Percentiles rank a stretch among this genome's conserved stretches.
These are phyloP conservation scores for Eulemur rubriventer DNA, from an alignment of 2,797 vertebrate genomes.

Conservation along the genomic window DNA sequence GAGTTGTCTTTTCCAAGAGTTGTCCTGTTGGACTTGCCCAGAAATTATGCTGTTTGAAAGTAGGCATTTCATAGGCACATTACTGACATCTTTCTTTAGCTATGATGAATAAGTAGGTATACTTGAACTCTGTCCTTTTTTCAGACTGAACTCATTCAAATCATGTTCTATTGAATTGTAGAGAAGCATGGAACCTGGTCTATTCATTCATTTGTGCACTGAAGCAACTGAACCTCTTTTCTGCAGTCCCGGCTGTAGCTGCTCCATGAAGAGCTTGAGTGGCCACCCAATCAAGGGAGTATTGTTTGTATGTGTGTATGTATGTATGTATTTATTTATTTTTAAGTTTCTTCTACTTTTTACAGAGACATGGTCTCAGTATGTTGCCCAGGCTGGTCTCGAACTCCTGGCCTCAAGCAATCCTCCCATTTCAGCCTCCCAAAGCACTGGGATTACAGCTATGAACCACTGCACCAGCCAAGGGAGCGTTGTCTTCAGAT, in stretches of 20 bases:
- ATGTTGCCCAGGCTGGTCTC: neutral
- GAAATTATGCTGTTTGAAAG: conserved; percentile 2
- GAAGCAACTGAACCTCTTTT: neutral
- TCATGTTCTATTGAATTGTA: neutral
- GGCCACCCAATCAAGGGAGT: neutral
- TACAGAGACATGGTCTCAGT: neutral
- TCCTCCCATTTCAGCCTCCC: neutral
- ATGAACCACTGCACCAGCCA: neutral
- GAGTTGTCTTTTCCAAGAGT: neutral
- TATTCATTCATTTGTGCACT: neutral
- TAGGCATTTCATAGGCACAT: neutral
- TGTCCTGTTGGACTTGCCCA: neutral
- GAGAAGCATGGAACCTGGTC: neutral
- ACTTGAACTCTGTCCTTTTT: neutral
- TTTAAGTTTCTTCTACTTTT: neutral
- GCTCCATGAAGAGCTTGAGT: neutral
- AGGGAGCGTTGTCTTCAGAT: neutral
- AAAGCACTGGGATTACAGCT: neutral
- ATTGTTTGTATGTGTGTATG: neutral
- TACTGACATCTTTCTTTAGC: neutral
- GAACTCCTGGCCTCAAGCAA: no score
- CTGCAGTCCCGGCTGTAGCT: neutral
- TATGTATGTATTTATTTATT: neutral
- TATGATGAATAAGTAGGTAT: neutral
- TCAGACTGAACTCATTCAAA: neutral